Evolutionary conservation across 2,797 vertebrate genomes (phyloP).

Genomic region (Neoniphon sammara): DNA sequence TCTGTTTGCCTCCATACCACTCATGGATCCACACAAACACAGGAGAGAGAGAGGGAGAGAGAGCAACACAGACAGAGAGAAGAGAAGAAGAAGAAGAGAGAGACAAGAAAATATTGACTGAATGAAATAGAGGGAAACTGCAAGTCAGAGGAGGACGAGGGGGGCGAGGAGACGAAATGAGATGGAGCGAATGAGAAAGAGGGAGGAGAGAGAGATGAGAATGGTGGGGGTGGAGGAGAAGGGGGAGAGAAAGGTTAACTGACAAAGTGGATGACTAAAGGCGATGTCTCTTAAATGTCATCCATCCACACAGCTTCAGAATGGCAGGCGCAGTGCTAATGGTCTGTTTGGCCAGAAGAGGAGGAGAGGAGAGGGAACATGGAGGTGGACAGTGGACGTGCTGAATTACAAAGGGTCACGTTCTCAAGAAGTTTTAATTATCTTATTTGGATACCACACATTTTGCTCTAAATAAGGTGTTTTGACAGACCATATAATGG

Average conservation of each 20-base stretch:
- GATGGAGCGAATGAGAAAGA: background rate
- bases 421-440: constrained; percentile 41
- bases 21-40: constrained; percentile 44
- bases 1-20: constrained; percentile 61
- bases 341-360: constrained; percentile 44
- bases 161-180: background rate
- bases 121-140: too few relatives aligned
- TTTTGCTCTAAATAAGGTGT: background rate
- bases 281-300: constrained; percentile 70
- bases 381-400: constrained; percentile 22
- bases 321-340: constrained; percentile 39
- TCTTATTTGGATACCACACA: constrained; percentile 25
- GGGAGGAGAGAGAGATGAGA: constrained; percentile 31
- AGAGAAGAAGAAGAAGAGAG: background rate
- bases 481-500: background rate
- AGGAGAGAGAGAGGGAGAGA: background rate
- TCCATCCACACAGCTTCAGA: constrained; percentile 46
- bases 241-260: constrained; percentile 63
- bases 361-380: background rate
- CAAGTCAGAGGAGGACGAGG: too few relatives aligned
- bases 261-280: constrained; percentile 53
- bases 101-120: constrained; percentile 40
- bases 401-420: constrained; percentile 37
- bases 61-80: background rate
- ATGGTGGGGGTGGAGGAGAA: constrained; percentile 32